Evolutionary conservation across 2,888 invertebrate genomes (phyloP).

Genomic region (Myathropa florea): DNA sequence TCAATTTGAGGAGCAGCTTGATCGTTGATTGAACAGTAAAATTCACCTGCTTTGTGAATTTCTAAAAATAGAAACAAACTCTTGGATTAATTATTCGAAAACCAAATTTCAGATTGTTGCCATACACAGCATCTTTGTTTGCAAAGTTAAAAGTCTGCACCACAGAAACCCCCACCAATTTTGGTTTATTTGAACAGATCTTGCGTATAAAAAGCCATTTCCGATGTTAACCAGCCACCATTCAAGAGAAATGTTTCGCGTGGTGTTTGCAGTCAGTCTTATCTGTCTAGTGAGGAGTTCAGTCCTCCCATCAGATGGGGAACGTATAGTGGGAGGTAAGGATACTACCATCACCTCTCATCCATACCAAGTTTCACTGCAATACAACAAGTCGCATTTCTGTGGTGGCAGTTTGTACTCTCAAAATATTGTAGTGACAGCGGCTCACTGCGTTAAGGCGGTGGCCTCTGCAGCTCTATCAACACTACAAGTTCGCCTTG

Average conservation of each 20-base stretch:
- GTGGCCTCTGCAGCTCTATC: constrained; percentile 7
- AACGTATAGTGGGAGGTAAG: constrained; percentile 80
- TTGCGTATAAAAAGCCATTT: background rate
- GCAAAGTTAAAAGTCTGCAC: background rate
- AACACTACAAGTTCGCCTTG: background rate
- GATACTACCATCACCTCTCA: constrained; percentile 77
- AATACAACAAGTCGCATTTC: constrained; percentile 75
- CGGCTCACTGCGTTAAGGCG: constrained; percentile 79
- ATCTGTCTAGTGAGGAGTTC: background rate
- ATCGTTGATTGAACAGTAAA: too few relatives aligned
- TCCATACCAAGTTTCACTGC: constrained; percentile 81
- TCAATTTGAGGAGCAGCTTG: too few relatives aligned
- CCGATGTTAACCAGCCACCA: background rate
- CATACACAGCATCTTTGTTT: background rate
- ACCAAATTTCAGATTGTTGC: background rate
- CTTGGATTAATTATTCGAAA: background rate
- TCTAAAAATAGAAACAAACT: too few relatives aligned
- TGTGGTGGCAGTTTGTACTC: constrained; percentile 81
- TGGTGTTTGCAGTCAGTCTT: background rate
- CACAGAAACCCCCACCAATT: background rate
- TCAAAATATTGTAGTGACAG: constrained; percentile 77
- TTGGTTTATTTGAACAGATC: background rate
- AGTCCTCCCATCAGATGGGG: constrained; percentile 54
- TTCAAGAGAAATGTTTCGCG: constrained; percentile 6
- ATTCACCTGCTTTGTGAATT: too few relatives aligned